A percentile compares a stretch with the other conserved stretches of the same genome.
Evolutionary conservation across 2,888 invertebrate species (phyloP).

Genomic region (Encarsia formosa): DNA sequence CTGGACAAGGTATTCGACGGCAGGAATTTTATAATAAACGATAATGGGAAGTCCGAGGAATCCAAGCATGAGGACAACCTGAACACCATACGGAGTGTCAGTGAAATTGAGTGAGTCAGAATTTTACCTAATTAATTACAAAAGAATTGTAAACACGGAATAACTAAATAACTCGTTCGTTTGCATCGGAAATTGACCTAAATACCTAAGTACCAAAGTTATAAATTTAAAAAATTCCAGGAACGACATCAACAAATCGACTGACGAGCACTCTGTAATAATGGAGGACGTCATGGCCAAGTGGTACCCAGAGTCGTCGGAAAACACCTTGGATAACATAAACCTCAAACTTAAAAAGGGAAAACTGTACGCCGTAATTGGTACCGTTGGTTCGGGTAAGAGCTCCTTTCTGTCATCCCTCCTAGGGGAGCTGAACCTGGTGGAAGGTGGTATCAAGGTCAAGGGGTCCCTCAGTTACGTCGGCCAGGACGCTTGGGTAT

Average conservation of each 20-base stretch:
- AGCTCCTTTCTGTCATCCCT: slow-evolving; percentile 66
- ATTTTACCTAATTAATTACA: no score
- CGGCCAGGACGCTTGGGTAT: slow-evolving; percentile 83
- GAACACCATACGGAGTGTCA: no score
- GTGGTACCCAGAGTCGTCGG: slow-evolving; percentile 55
- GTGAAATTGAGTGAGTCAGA: no score
- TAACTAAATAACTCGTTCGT: no score
- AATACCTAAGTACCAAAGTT: no score
- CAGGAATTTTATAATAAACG: no score
- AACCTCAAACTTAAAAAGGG: slow-evolving; percentile 57
- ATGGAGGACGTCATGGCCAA: slow-evolving; percentile 46
- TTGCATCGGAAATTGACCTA: no score
- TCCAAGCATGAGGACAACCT: no score
- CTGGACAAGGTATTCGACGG: not conserved
- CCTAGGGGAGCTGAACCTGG: slow-evolving; percentile 66
- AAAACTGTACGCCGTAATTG: slow-evolving; percentile 66
- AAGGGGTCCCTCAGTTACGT: slow-evolving; percentile 71
- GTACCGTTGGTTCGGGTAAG: slow-evolving; percentile 73
- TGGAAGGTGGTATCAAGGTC: slow-evolving; percentile 59
- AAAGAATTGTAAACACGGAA: no score
- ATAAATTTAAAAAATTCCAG: no score
- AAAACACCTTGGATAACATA: slow-evolving; percentile 55
- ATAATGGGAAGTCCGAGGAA: no score
- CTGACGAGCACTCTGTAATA: slow-evolving; percentile 7
- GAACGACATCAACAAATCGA: not conserved